phyloP scores from a whole-genome alignment of 2,113 vertebrate species.

The Ovis aries region ARS-UI_Ramb_v3.0 NC_056059.1:54332501-54333000 shows the following conservation, averaged over 20 bases:
- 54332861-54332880: not conserved
- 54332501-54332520: not conserved
- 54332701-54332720: not conserved
- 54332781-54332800: not conserved
- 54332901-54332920: not conserved
- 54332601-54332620: not conserved
- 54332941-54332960: rapidly evolving
- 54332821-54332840: not conserved
- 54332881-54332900: not conserved
- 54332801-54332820: not conserved
- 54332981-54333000: not conserved
- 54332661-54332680: not conserved
- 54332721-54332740: not conserved
- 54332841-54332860: not conserved
- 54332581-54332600: not conserved
- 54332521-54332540: not conserved
- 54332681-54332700: not conserved
- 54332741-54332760: not conserved
- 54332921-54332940: not conserved
- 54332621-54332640: not conserved
- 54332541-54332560: not conserved
- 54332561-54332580: not conserved
- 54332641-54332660: not conserved
- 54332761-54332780: not conserved
- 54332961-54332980: not conserved